Evolutionary conservation across 1,140 invertebrate species (phyloP).

Genomic region (Drosophila nigrodunni): DNA sequence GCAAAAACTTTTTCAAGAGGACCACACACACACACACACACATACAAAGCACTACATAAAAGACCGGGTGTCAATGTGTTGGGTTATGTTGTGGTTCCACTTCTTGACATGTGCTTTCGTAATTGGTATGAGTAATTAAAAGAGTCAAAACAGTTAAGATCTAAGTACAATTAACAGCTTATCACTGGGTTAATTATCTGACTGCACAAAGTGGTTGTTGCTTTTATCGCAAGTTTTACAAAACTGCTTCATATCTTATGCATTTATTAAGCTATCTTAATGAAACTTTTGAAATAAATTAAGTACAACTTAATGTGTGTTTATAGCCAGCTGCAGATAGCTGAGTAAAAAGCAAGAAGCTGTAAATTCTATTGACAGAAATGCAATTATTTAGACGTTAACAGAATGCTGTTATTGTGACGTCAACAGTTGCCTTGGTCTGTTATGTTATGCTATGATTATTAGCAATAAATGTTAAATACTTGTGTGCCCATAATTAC

Average conservation of each 20-base stretch:
- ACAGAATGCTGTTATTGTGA: not conserved
- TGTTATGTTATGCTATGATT: not conserved
- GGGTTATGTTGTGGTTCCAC: constrained; percentile 10
- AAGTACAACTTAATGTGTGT: constrained; percentile 14
- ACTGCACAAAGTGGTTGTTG: not conserved
- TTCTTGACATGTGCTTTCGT: not conserved
- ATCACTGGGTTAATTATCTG: constrained; percentile 21
- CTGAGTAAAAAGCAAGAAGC: not conserved
- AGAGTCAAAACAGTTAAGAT: constrained; percentile 21
- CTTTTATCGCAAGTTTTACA: no score
- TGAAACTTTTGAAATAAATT: not conserved
- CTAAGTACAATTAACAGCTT: constrained; percentile 35
- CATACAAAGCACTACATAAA: constrained; percentile 28
- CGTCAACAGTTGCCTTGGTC: not conserved
- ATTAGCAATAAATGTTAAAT: not conserved
- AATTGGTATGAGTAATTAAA: constrained; percentile 21
- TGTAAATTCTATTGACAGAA: no score
- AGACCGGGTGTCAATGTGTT: constrained; percentile 13
- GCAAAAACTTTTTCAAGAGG: constrained; percentile 59
- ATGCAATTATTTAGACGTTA: not conserved
- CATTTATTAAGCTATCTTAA: not conserved
- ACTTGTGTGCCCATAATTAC: not conserved
- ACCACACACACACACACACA: constrained; percentile 27
- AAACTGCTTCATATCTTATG: not conserved
- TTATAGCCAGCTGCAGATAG: not conserved